phyloP scores from a whole-genome alignment of 2,113 vertebrate genomes.

The Naja naja region DNA sequence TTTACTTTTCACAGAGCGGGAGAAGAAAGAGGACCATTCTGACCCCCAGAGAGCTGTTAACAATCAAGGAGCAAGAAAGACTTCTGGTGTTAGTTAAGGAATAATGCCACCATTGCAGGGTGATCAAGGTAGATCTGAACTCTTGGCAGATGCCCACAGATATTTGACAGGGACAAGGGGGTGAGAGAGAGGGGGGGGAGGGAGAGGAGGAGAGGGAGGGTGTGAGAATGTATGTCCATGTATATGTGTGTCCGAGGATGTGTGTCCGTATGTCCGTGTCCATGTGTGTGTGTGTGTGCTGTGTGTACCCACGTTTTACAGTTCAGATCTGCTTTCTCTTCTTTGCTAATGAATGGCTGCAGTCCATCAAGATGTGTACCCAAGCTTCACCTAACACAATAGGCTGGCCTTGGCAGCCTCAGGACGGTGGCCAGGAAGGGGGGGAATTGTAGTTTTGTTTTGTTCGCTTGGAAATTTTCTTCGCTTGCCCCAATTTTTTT shows the following conservation, averaged over 20 bases:
- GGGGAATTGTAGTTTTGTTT: neutral
- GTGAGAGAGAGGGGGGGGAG: conserved; percentile 17
- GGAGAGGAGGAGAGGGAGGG: neutral
- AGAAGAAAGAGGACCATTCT: conserved; percentile 82
- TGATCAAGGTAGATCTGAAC: conserved; percentile 86
- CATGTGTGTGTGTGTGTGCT: too few relatives aligned
- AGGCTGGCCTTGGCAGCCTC: conserved; percentile 63
- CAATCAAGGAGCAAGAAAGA: conserved; percentile 73
- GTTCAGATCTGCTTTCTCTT: conserved; percentile 64
- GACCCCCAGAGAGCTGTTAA: conserved; percentile 83
- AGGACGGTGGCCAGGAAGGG: conserved; percentile 16
- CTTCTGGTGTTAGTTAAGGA: conserved; percentile 85
- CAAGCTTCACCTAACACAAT: conserved; percentile 78
- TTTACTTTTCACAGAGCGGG: conserved; percentile 83
- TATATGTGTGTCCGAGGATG: too few relatives aligned
- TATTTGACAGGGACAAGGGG: conserved; percentile 52
- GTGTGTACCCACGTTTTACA: conserved; percentile 15
- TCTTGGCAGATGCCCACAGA: conserved; percentile 70
- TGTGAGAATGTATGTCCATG: neutral
- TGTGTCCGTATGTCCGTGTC: neutral
- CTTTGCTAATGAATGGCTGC: conserved; percentile 80
- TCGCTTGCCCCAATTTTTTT: conserved; percentile 62
- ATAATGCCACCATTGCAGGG: conserved; percentile 72
- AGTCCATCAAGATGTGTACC: conserved; percentile 58
- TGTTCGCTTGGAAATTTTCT: conserved; percentile 58